These are phyloP conservation scores for Limnodromus scolopaceus DNA, from an alignment of 2,797 vertebrate species.

Conservation along the genomic window DNA sequence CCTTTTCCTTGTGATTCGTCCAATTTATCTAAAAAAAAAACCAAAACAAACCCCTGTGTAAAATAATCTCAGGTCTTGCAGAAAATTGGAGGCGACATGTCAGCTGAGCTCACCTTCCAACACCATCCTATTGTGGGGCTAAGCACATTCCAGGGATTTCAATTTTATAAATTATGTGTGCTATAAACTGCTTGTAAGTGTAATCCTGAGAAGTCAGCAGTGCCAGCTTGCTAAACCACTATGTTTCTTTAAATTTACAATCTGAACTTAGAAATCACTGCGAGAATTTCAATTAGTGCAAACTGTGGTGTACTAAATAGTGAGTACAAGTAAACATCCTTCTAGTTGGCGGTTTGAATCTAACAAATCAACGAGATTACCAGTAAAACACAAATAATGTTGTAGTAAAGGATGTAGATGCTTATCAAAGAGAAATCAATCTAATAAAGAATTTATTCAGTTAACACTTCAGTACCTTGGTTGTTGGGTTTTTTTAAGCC, in stretches of 20 bases:
- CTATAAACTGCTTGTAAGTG: not conserved
- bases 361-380: not conserved
- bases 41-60: no score
- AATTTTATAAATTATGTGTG: not conserved
- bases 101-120: not conserved
- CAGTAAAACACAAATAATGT: not conserved
- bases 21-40: not conserved
- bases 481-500: not conserved
- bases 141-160: not conserved
- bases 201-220: not conserved
- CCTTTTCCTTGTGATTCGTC: not conserved
- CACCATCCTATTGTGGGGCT: not conserved
- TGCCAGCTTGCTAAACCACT: not conserved
- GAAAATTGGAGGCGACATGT: not conserved
- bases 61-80: not conserved
- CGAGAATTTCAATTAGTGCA: not conserved
- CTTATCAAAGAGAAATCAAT: not conserved
- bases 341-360: not conserved
- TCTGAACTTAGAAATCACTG: not conserved
- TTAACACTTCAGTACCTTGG: not conserved
- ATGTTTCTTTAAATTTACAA: not conserved
- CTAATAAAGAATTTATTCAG: not conserved
- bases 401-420: not conserved
- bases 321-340: not conserved
- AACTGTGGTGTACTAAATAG: not conserved